Percentiles rank a stretch among this genome's conserved stretches.
phyloP scores from a whole-genome alignment of 2,797 vertebrate genomes.

The Leuciscus waleckii region DNA sequence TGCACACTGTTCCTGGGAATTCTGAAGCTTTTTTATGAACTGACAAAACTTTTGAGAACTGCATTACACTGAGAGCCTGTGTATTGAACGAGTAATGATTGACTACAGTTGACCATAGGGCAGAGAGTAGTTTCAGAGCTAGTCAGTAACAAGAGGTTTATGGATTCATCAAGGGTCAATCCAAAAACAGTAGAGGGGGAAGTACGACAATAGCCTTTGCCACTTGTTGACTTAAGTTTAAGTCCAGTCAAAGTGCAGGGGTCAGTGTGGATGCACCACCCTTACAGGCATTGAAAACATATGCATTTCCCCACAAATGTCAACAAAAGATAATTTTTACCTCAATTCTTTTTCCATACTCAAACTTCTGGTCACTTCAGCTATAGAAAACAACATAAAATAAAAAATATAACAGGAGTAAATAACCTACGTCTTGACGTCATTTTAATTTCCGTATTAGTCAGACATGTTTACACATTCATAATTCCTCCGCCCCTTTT shows the following conservation, averaged over 20 bases:
- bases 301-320: neutral
- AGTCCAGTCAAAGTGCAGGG: neutral
- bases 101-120: constrained; percentile 48
- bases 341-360: neutral
- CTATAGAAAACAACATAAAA: neutral
- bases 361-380: neutral
- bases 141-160: neutral
- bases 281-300: neutral
- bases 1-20: neutral
- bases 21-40: neutral
- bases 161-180: constrained; percentile 21
- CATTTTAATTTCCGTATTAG: neutral
- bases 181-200: neutral
- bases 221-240: neutral
- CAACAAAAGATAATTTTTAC: neutral
- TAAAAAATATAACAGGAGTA: neutral
- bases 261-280: neutral
- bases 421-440: neutral
- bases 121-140: neutral
- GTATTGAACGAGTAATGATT: constrained; percentile 61
- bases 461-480: neutral
- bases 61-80: constrained; percentile 28
- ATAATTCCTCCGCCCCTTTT: neutral
- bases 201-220: neutral
- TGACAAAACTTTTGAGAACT: constrained; percentile 22